Evolutionary conservation across 2,797 vertebrate species (phyloP).

Genomic region (Neomorphus geoffroyi): DNA sequence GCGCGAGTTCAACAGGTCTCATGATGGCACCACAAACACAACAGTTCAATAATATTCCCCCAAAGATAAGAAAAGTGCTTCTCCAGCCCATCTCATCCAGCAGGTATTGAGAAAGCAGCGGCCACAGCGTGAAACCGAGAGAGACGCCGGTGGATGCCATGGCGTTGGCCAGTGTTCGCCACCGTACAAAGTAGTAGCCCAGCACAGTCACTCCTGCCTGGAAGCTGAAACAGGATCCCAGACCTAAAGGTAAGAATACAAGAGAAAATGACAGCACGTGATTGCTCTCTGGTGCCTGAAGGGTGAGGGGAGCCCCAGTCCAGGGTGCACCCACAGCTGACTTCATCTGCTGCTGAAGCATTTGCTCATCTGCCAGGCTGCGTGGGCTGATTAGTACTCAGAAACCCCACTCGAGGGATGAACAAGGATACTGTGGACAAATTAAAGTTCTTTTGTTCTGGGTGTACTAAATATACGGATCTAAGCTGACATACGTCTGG

Average conservation of each 20-base stretch:
- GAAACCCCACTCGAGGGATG: not conserved
- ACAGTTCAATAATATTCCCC: slow-evolving; percentile 88
- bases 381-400: not conserved
- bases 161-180: slow-evolving; percentile 86
- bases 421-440: not conserved
- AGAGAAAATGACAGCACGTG: not conserved
- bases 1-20: slow-evolving; percentile 80
- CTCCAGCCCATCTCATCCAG: slow-evolving; percentile 89
- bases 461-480: not conserved
- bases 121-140: slow-evolving; percentile 86
- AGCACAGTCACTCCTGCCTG: slow-evolving; percentile 90
- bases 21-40: slow-evolving; percentile 92
- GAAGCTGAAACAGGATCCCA: slow-evolving; percentile 94
- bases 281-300: not conserved
- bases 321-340: too few species aligned
- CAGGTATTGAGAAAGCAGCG: slow-evolving; percentile 86
- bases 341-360: not conserved
- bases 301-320: not conserved
- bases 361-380: not conserved
- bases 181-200: slow-evolving; percentile 89
- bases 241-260: slow-evolving; percentile 75
- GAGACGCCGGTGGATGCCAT: slow-evolving; percentile 90
- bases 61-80: slow-evolving; percentile 90
- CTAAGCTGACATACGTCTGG: not conserved
- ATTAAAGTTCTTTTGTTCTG: not conserved